Evolutionary conservation across 2,113 vertebrate genomes (phyloP), one percentile per base, ranked within the genome.

Genomic region (Pseudopipra pipra): DNA sequence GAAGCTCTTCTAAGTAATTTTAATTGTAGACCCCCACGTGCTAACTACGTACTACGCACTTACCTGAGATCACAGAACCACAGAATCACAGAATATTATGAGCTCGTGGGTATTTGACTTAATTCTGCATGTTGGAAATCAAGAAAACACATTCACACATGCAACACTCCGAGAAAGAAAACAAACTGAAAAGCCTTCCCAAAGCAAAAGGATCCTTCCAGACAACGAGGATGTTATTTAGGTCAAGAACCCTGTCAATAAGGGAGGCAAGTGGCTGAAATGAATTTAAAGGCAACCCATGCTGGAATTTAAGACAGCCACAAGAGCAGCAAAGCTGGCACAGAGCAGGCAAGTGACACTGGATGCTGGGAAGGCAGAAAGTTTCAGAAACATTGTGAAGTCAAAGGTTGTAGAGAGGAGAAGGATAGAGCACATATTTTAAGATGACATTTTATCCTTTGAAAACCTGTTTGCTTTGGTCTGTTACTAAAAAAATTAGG

Each of bases 401-500:
- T 21, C 24, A 89, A 96, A 94, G 35, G 67, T 63, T 77, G 24
- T 52, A 67, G 41, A 76, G 12, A 81, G 41, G 25, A 90, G 71
- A 71, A 71, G 30, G n/a, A 70, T 11, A 87, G 39, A 43, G 33
- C 33, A 84, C 59, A 56, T 73, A 92, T 91, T 78, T 89, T 89
- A 84, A 95, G 89, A 94, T 65, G 85, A 16, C n/a, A 85, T 92
- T 90, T 90, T 92, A 74, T 78, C 90, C 55, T 94, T 89, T 76
- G 51, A 85, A 89, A 94, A 80, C 58, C 71, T 93, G 87, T 93
- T 85, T 89, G 78, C 61, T 82, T 63, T 95, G 58, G 93, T 97
- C 85, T 93, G 75, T 91, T 97, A 78, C 76, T 79, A 68, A 91
- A 97, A 88, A 96, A 97, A 89, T 96, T 95, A 96, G 89, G 94